Base-by-base conservation (phyloP, 2,888 invertebrate genomes). In the Tenthredo distinguenda region DNA sequence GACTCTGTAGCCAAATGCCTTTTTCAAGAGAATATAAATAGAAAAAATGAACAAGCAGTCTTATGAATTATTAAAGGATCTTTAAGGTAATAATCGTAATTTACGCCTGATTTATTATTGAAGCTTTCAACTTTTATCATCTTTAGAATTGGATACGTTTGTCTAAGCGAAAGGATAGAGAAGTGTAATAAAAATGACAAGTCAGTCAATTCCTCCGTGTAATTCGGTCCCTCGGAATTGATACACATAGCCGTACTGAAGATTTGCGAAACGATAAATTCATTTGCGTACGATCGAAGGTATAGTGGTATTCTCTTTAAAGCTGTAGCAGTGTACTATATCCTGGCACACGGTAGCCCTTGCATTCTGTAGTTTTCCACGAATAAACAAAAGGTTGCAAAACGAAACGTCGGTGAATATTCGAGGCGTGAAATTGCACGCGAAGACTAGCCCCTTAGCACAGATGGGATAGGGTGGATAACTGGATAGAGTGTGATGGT, bases 201-300 rank as follows among this genome's bases (percentile, higher is more conserved):
- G n/a, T 31, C 40, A 26, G 34, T 72, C n/a, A 58, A 21, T 55
- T 31, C 34, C 18, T 55, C 18, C 7, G 40, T 50, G 12, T 31
- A 18, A 40, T 77, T 40, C 31, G n/a, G 31, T 40, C 21, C 15
- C 26, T 34, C 1, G 31, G 12, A 34, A 34, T 21, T 68, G 68
- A 31, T 31, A 68, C 40, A 7, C 31, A 34, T 21, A 37, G 37
- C 2, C 26, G 21, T 43, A 43, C 40, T 5, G 26, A 62, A 26
- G 62, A 62, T 21, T 62, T 62, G 26, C 21, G 26, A 71, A 76
- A 68, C 86, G 74, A 87, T 87, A 88, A 90, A 89, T 89, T 88
- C 87, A 86, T 89, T 89, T 87, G 87, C 85, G 81, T 18, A 83
- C 87, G 88, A 89, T 89, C 88, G 88, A 88, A 87, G 87, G n/a